Evolutionary conservation across 2,888 invertebrate species (phyloP), one percentile per base, ranked within the genome.

Genomic region (Chrysotoxum bicinctum): DNA sequence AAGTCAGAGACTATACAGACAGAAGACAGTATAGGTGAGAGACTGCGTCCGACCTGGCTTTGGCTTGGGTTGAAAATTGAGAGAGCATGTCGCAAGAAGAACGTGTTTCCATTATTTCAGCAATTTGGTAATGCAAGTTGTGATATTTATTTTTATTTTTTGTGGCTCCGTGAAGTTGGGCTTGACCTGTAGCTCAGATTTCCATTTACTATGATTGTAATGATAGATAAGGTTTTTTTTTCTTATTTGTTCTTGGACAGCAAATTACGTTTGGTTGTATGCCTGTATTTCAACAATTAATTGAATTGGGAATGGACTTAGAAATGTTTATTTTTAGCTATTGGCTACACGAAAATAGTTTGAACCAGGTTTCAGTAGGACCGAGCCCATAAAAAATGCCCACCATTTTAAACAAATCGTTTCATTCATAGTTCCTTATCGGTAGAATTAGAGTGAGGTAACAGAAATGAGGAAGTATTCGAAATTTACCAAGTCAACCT

Each of bases 31-130:
- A 48, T n/a, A 26, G 7, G 14, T 23, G 74, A 19, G 23, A 40
- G 43, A 50, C 32, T 43, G 40, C 19, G 37, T 26, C 72, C n/a
- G 19, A 62, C 35, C 35, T 37, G 14, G 43, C 30, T 23, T 14
- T 32, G 64, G 35, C 16, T 66, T 21, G 50, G 30, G 23, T 43
- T 37, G 40, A 2, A 40, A 62, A 56, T 76, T 32, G 70, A 72
- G 60, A 66, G 79, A 52, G 43, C 58, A 19, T 84, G 70, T 84
- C 70, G 78, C 69, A 83, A 83, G 58, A 70, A 35, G 26, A 70
- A 74, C 84, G 74, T 66, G 75, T 79, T 75, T 66, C 52, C 52
- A 79, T 83, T 69, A 83, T 78, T 83, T 78, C 35, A 70, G 35
- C 64, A 74, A 75, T 70, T 75, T 79, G 78, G 74, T 30, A 54